Percentiles rank a stretch among this genome's conserved stretches.
Conservation (phyloP, 1,140 invertebrate genomes). For the Drosophila lowei region DNA sequence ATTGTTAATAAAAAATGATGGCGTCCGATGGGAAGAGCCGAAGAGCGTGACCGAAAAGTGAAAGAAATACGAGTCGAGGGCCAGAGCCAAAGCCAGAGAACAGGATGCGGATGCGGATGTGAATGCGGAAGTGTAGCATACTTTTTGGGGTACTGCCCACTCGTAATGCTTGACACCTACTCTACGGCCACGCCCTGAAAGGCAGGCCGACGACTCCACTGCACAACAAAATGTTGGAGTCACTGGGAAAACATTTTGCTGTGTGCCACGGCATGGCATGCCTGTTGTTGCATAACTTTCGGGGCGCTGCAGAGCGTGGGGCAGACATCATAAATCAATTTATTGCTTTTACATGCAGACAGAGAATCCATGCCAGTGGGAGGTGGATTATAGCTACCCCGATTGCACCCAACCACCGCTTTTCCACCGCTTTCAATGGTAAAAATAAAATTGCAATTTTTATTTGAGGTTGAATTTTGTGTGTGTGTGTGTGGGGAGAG, state of each 20-base stretch:
- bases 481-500: no score
- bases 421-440: constrained; percentile 12
- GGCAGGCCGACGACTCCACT: constrained; percentile 18
- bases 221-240: constrained; percentile 23
- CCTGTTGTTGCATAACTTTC: constrained; percentile 69
- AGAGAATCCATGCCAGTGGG: constrained; percentile 7
- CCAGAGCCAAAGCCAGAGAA: constrained; percentile 8
- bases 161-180: constrained; percentile 42
- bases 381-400: constrained; percentile 5
- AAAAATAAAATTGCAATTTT: constrained; percentile 19
- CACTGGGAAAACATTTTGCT: constrained; percentile 33
- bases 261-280: background rate
- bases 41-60: constrained; percentile 26
- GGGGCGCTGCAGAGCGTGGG: constrained; percentile 46
- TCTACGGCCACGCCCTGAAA: constrained; percentile 22
- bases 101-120: no score
- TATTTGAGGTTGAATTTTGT: constrained; percentile 17
- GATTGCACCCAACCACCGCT: constrained; percentile 1
- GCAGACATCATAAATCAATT: constrained; percentile 78
- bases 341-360: constrained; percentile 25
- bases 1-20: constrained; percentile 72
- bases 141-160: constrained; percentile 10
- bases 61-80: background rate
- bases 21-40: constrained; percentile 2
- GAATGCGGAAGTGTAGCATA: constrained; percentile 1